Conservation (phyloP, 2,113 vertebrate species). For the Rhineura floridana region DNA sequence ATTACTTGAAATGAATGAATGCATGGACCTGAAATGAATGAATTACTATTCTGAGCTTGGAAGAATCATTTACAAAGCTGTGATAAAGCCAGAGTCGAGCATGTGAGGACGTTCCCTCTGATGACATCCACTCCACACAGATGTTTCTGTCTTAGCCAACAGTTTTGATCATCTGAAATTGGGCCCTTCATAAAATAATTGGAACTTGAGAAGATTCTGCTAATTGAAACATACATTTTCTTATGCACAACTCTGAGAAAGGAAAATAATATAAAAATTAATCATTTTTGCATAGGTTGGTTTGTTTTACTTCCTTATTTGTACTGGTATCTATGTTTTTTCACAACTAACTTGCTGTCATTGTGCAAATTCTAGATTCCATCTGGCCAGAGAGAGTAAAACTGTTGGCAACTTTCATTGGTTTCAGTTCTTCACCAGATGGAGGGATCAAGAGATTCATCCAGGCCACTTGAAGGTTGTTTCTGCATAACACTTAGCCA, state of each 20-base stretch:
- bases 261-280: conserved; percentile 12
- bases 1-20: not conserved
- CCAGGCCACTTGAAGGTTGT: not conserved
- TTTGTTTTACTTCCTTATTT: conserved; percentile 25
- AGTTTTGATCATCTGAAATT: conserved; percentile 55
- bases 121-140: conserved; percentile 59
- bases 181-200: conserved; percentile 11
- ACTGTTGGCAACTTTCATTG: conserved; percentile 34
- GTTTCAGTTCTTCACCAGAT: conserved; percentile 55
- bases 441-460: conserved; percentile 43
- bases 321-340: conserved; percentile 46
- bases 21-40: not conserved
- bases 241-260: conserved; percentile 2
- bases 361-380: conserved; percentile 42
- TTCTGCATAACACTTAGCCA: not conserved
- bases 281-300: conserved; percentile 38
- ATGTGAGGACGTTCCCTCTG: not conserved
- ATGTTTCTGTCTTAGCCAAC: conserved; percentile 71
- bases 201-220: conserved; percentile 23
- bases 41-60: conserved; percentile 27
- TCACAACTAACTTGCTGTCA: conserved; percentile 34
- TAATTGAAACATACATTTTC: conserved; percentile 25
- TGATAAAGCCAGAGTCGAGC: conserved; percentile 45
- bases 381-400: not conserved
- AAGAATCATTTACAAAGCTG: not conserved